Conservation (phyloP, 2,888 invertebrate genomes). For the Apotomis betuletana region DNA sequence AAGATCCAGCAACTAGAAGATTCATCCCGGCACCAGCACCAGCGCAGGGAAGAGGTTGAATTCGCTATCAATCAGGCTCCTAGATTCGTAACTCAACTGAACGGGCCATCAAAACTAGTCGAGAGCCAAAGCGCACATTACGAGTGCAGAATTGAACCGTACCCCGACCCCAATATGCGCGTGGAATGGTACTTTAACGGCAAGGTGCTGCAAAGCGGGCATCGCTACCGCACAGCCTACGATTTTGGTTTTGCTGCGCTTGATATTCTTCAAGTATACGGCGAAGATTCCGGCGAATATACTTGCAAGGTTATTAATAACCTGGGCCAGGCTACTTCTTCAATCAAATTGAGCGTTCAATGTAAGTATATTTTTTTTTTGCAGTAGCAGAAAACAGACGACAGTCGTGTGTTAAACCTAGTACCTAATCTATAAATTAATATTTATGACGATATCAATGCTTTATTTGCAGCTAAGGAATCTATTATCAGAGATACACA, state of each 20-base stretch:
- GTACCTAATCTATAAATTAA: too few species aligned
- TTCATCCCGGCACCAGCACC: constrained; percentile 89
- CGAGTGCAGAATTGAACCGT: constrained; percentile 96
- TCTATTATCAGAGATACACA: constrained; percentile 95
- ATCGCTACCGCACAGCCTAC: constrained; percentile 95
- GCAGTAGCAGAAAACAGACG: too few species aligned
- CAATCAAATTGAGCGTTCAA: constrained; percentile 91
- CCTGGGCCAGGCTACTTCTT: constrained; percentile 91
- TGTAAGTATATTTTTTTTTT: constrained; percentile 81
- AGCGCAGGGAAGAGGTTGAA: constrained; percentile 92
- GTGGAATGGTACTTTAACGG: constrained; percentile 98
- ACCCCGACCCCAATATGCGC: constrained; percentile 93
- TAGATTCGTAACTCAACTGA: constrained; percentile 92
- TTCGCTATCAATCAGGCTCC: constrained; percentile 92
- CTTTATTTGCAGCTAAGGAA: constrained; percentile 86
- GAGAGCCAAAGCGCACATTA: constrained; percentile 96
- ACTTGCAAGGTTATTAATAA: constrained; percentile 94
- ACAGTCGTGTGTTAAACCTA: too few species aligned
- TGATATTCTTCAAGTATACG: constrained; percentile 96
- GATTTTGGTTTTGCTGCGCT: constrained; percentile 99
- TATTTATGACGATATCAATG: too few species aligned
- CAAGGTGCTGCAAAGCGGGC: constrained; percentile 93
- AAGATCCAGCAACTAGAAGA: constrained; percentile 95
- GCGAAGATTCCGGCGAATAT: constrained; percentile 97
- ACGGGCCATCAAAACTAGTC: constrained; percentile 92